Percentiles rank a stretch among this genome's conserved stretches.
These are phyloP conservation scores for Ctenochaetus hawaiiensis DNA, from an alignment of 2,797 vertebrate species.

Conservation along the genomic window DNA sequence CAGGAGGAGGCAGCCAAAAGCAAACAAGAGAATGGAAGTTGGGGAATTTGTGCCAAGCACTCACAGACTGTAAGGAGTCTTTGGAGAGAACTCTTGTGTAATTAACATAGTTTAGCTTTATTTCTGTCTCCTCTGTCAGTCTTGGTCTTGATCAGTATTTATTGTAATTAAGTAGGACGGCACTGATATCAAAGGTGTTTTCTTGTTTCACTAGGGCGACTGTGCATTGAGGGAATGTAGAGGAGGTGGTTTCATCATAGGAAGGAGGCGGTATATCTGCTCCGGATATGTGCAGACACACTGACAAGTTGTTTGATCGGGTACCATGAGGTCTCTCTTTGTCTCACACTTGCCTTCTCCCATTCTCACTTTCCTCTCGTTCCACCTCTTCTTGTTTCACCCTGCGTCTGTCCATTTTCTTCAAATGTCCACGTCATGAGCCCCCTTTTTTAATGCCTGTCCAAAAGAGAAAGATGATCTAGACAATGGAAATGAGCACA, in stretches of 20 bases:
- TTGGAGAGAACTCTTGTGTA: conserved; percentile 49
- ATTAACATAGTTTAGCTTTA: conserved; percentile 51
- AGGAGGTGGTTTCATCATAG: conserved; percentile 26
- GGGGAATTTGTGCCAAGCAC: conserved; percentile 54
- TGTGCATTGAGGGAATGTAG: conserved; percentile 28
- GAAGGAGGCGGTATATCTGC: conserved; percentile 62
- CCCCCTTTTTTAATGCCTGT: conserved; percentile 5
- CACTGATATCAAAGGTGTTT: conserved; percentile 54
- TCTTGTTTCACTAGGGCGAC: conserved; percentile 54
- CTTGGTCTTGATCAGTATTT: conserved; percentile 48
- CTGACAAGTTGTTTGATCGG: conserved; percentile 73
- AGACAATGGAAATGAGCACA: conserved; percentile 74
- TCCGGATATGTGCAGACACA: conserved; percentile 76
- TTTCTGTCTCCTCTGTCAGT: conserved; percentile 39
- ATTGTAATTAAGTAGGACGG: conserved; percentile 47
- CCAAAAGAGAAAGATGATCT: conserved; percentile 73
- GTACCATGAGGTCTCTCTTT: conserved; percentile 44
- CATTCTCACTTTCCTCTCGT: not conserved
- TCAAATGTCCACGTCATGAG: conserved; percentile 36
- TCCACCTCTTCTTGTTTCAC: conserved; percentile 13
- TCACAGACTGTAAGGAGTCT: conserved; percentile 54
- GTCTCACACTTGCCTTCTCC: conserved; percentile 32
- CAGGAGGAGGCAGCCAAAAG: conserved; percentile 61
- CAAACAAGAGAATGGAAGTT: conserved; percentile 62
- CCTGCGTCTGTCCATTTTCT: conserved; percentile 20